Conservation (phyloP, 2,113 vertebrate genomes). For the Pomatorhinus ruficollis region DNA sequence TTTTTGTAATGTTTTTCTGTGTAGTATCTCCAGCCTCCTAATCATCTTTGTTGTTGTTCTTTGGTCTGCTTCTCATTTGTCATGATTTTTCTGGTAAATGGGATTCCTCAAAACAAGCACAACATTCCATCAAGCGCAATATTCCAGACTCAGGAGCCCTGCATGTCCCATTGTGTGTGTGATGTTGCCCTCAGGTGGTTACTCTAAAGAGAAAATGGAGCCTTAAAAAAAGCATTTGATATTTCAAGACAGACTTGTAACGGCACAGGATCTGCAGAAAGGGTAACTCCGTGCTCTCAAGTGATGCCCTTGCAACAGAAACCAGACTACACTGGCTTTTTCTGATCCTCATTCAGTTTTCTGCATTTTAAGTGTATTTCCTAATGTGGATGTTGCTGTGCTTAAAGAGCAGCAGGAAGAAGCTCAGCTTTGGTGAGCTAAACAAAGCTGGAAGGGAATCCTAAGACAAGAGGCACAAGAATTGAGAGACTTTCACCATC, state of each 20-base stretch:
- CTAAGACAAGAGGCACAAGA: neutral
- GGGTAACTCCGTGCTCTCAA: neutral
- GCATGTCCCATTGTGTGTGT: neutral
- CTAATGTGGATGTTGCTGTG: neutral
- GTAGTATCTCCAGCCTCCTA: neutral
- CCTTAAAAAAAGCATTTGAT: neutral
- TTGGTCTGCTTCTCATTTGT: neutral
- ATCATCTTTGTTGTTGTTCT: neutral
- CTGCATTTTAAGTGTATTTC: neutral
- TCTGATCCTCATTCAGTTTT: neutral
- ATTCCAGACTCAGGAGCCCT: neutral
- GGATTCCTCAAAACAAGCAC: neutral
- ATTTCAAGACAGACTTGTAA: neutral
- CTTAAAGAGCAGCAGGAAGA: neutral
- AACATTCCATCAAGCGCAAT: neutral
- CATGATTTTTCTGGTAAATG: neutral
- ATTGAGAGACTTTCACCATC: neutral
- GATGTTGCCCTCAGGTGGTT: constrained; percentile 63
- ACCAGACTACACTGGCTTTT: neutral
- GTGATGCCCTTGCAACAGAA: neutral
- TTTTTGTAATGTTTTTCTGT: constrained; percentile 18
- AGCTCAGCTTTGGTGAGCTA: neutral
- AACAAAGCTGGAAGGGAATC: neutral
- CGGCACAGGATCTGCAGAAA: neutral
- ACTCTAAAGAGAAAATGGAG: neutral